Evolutionary conservation across 2,888 invertebrate genomes (phyloP), one percentile per base, ranked within the genome.

Genomic region (Molanna angustata): DNA sequence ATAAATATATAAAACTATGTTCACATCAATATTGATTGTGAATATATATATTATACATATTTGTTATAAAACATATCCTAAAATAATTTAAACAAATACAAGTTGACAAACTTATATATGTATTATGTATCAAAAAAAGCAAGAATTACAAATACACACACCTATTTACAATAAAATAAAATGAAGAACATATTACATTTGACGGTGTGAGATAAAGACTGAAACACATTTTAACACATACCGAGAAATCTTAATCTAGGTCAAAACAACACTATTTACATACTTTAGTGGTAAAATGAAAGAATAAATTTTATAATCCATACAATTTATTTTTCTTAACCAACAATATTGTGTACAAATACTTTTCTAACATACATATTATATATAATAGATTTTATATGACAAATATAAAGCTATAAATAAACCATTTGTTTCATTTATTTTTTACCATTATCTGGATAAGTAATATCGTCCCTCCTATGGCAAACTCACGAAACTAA

Each of bases 371-470:
- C 53, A 49, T 53, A 43, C 32, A 49, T 49, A 53, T 32, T n/a
- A 46, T 47, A 45, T 45, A 37, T 41, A 46, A 42, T 53, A 42
- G 49, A 53, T 49, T 53, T 41, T 48, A 48, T 47, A 53, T 53
- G 53, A 53, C 48, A 44, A 53, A 53, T 47, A 52, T 59, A 56
- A 59, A 46, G 55, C 45, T 53, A 50, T 48, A 56, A 57, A 56
- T 48, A 47, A 49, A 49, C 40, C 45, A 40, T 49, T 54, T 50
- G 40, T 54, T 56, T 54, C 49, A 33, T 52, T 46, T 49, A 54
- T 54, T 7, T 7, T 27, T 27, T 27, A 27, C 11, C 4, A 27
- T 7, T 11, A 27, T 27, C 11, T 16, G 21, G 37, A 37, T 22
- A 35, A 37, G 22, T 47, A 45, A 47, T 21, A 32, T 33, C n/a